Conservation (phyloP, 1,140 invertebrate species). For the Orchesella cincta region DNA sequence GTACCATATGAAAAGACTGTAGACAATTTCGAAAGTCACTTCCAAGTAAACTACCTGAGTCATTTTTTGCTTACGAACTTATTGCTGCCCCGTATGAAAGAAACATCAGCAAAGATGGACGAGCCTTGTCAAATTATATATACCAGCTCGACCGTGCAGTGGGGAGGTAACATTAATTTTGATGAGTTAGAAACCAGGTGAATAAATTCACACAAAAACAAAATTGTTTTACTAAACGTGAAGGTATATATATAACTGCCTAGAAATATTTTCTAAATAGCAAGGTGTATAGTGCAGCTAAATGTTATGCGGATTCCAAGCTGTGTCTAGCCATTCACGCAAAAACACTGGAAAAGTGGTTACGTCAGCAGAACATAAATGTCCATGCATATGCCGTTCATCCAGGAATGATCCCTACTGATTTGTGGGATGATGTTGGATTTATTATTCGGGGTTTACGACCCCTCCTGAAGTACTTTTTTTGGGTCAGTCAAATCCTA, state of each 20-base stretch:
- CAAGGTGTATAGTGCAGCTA: constrained; percentile 12
- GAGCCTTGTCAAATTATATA: constrained; percentile 75
- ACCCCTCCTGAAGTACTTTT: constrained; percentile 5
- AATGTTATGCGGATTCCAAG: constrained; percentile 82
- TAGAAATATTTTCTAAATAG: neutral
- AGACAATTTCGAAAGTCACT: constrained; percentile 80
- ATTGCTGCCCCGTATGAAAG: constrained; percentile 72
- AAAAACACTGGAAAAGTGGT: constrained; percentile 65
- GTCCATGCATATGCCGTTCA: constrained; percentile 76
- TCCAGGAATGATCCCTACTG: constrained; percentile 84
- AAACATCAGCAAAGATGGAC: constrained; percentile 60
- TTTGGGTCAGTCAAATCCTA: neutral
- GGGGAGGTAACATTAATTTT: constrained; percentile 68
- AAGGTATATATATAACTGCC: neutral
- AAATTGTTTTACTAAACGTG: constrained; percentile 47
- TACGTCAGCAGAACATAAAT: constrained; percentile 60
- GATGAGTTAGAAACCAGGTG: constrained; percentile 75
- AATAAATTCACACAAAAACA: no score
- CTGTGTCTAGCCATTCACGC: constrained; percentile 80
- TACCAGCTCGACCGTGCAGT: constrained; percentile 79
- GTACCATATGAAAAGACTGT: constrained; percentile 71
- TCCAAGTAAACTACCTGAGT: constrained; percentile 80
- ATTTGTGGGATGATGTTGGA: constrained; percentile 57
- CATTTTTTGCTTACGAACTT: constrained; percentile 85
- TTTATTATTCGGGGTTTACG: neutral